These are phyloP conservation scores for Phaonia tiefii DNA, from an alignment of 2,888 invertebrate genomes.

Conservation along the genomic window DNA sequence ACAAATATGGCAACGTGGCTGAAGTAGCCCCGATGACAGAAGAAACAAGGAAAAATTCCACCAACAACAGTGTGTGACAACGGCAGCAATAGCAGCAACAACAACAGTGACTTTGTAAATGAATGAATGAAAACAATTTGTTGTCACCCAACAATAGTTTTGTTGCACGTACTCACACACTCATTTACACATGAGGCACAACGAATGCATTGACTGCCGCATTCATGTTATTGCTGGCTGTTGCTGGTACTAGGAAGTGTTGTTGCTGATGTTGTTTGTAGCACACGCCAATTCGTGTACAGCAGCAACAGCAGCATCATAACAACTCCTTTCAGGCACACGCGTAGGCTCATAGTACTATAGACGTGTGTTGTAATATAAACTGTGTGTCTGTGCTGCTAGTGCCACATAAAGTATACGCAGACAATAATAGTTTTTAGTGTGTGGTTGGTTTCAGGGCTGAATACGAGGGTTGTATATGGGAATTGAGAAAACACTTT, in stretches of 20 bases:
- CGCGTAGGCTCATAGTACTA: not conserved
- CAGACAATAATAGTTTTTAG: conserved; percentile 17
- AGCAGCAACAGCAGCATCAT: conserved; percentile 34
- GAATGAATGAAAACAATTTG: conserved; percentile 63
- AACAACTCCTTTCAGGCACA: conserved; percentile 37
- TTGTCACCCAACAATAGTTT: conserved; percentile 60
- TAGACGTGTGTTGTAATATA: not conserved
- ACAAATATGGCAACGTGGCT: conserved; percentile 19
- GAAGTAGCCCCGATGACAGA: conserved; percentile 9
- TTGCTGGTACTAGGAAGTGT: no score
- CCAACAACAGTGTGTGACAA: conserved; percentile 18
- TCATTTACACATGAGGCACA: not conserved
- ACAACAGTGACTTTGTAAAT: conserved; percentile 27
- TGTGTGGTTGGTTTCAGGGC: not conserved
- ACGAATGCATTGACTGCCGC: conserved; percentile 26
- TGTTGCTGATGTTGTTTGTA: conserved; percentile 35
- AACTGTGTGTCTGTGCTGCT: not conserved
- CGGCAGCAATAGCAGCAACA: conserved; percentile 1
- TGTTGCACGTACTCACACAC: conserved; percentile 45
- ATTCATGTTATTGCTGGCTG: conserved; percentile 25
- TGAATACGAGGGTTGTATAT: no score
- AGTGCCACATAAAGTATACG: conserved; percentile 24
- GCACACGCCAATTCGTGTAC: conserved; percentile 61
- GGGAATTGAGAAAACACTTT: no score
- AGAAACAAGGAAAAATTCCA: no score